Evolutionary conservation across 2,797 vertebrate genomes (phyloP).

Genomic region (Chanos chanos): DNA sequence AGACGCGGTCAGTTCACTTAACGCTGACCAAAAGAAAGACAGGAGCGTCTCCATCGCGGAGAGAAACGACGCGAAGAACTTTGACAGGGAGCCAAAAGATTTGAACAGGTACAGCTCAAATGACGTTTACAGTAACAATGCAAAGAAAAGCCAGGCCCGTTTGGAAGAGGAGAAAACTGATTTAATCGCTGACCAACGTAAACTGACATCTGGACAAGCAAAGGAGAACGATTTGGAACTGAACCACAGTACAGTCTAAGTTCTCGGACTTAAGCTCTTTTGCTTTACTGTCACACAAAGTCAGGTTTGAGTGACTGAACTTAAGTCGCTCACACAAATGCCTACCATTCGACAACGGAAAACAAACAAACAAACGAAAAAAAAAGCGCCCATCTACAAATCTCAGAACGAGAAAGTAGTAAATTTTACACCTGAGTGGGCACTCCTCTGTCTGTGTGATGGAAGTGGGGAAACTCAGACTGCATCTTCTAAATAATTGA

Average conservation of each 20-base stretch:
- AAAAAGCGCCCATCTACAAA: too few species aligned
- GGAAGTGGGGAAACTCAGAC: too few species aligned
- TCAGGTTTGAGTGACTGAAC: too few species aligned
- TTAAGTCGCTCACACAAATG: too few species aligned
- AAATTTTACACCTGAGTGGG: too few species aligned
- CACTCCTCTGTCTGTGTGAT: too few species aligned
- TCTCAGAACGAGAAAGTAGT: too few species aligned
- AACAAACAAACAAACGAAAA: too few species aligned
- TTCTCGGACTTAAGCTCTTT: not conserved
- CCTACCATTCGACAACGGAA: too few species aligned
- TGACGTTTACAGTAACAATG: not conserved
- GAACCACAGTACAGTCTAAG: slow-evolving; percentile 40
- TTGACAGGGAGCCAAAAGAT: not conserved
- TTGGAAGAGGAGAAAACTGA: slow-evolving; percentile 17
- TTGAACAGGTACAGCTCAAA: not conserved
- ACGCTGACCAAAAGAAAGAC: slow-evolving; percentile 5
- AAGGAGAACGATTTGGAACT: slow-evolving; percentile 25
- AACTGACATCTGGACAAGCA: not conserved
- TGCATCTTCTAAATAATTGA: too few species aligned
- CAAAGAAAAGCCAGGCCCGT: not conserved
- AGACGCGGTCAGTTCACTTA: not conserved
- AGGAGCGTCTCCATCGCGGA: not conserved
- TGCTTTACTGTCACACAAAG: not conserved
- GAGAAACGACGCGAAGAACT: not conserved
- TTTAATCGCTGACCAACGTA: not conserved